A percentile compares a stretch with the other conserved stretches of the same genome.
phyloP scores from a whole-genome alignment of 2,797 vertebrate genomes.

The Coccyzus lansbergi region DNA sequence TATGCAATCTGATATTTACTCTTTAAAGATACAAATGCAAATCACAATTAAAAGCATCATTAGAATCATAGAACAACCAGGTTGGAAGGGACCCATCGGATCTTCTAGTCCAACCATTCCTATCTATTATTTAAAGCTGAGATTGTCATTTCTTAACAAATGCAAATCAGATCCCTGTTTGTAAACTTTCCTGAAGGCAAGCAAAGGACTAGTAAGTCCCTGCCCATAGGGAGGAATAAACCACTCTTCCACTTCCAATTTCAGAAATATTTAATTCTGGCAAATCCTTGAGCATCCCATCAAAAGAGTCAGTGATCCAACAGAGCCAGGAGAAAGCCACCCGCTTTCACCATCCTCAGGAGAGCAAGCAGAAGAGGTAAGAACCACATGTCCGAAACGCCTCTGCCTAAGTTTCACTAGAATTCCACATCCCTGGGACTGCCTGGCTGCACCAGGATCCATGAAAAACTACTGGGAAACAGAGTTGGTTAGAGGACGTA shows the following conservation, averaged over 20 bases:
- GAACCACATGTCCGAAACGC: accelerated
- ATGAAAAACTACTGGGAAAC: not conserved
- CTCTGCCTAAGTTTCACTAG: not conserved
- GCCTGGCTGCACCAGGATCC: not conserved
- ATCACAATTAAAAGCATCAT: not conserved
- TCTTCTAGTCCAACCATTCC: no score
- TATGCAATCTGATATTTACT: not conserved
- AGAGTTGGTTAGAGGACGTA: not conserved
- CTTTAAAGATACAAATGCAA: not conserved
- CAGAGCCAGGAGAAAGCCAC: not conserved
- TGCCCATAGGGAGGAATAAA: not conserved
- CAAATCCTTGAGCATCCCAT: not conserved
- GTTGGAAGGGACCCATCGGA: no score
- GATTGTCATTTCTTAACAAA: accelerated
- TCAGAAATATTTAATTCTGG: not conserved
- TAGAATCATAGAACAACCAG: no score
- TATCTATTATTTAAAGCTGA: not conserved
- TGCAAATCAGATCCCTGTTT: not conserved
- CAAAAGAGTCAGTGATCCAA: not conserved
- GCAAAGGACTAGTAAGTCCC: not conserved
- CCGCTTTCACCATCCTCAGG: accelerated
- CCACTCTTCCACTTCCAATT: not conserved
- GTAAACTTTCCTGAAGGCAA: not conserved
- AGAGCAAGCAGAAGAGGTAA: not conserved
- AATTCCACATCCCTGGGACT: not conserved